Evolutionary conservation across 2,888 invertebrate species (phyloP), one percentile per base, ranked within the genome.

Genomic region (Agrochola lota): DNA sequence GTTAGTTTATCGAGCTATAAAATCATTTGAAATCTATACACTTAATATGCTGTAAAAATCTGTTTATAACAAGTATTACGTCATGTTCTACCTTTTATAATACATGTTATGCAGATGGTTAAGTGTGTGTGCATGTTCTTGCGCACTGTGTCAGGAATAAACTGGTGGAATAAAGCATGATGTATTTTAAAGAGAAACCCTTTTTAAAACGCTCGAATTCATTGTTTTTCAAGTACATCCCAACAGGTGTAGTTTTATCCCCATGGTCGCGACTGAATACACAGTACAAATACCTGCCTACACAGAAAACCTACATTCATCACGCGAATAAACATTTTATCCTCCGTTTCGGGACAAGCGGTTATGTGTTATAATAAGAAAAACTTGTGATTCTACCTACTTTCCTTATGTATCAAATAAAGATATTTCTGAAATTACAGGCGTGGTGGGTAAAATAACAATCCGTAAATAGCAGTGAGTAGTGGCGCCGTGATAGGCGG

Each of bases 381-480:
- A 59, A 72, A 30, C 26, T 5, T 52, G 17, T 46, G 1, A 40
- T 71, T 30, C 52, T 60, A 23, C 23, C 26, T n/a, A n/a, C 23
- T 46, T 26, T 60, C 1, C 17, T 30, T 30, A 66, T 12, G 7
- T 52, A 69, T 30, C 26, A 57, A 71, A 63, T 59, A 15, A 78
- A 2, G 5, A 49, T 43, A 35, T 0, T 40, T 69, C 30, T 15
- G 17, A 43, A 20, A 81, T 91, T 92, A 94, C 73, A 94, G 77
- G 23, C 91, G 87, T 26, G 90, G 91, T 15, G 94, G 93, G 75
- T 95, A 94, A n/a, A 95, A 90, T 35, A 95, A 75, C 4, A 93
- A 86, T 2, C 94, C 92, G 6, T 94, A 93, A 2, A 96, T 78
- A 0, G 93, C 92, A 1, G 94, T 94, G 2, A 96, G 92, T 0